Evolutionary conservation across 1,140 invertebrate species (phyloP), one percentile per base, ranked within the genome.

Genomic region (Rhyzopertha dominica): DNA sequence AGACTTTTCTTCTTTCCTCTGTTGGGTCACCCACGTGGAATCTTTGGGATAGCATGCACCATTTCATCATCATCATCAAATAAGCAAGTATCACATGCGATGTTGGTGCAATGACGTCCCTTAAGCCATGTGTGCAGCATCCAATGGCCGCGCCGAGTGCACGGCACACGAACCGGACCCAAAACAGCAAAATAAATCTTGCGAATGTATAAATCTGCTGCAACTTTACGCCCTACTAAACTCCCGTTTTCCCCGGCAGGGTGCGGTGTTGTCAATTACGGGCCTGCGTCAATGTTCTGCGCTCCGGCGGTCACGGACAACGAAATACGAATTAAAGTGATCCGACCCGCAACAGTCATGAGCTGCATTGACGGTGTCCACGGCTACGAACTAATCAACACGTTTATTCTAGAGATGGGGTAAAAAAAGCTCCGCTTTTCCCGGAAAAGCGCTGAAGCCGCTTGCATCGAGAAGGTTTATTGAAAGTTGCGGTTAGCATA

Each of bases 181-280:
- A n/a, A n/a, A n/a, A n/a, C n/a, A 39, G 19, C 39, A 53, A 49
- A 53, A 56, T 56, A 47, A 56, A 53, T 48, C 48, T 43, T 35
- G 46, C 44, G 46, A 57, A 47, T 51, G 44, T 51, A 53, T 47
- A 57, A 57, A 54, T 57, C 51, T 57, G 48, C 40, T 47, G 50
- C 45, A 57, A 57, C 40, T 57, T 57, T 51, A 57, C 49, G 54
- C 54, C 41, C 54, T 47, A 54, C 54, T 57, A 57, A 57, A 54
- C 54, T 54, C 44, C 49, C 43, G 20, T 46, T 52, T n/a, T 38
- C 44, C 45, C 45, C 41, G 51, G 50, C 45, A 55, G 49, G 49
- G 36, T 54, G 54, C 31, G 51, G 54, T 54, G 50, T 56, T 56
- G 54, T 57, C 54, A 57, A 57, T 57, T 57, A 57, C 49, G 44